Percentiles rank a stretch among this genome's conserved stretches.
These are phyloP conservation scores for Mobula birostris DNA, from an alignment of 2,113 vertebrate genomes.

Conservation along the genomic window DNA sequence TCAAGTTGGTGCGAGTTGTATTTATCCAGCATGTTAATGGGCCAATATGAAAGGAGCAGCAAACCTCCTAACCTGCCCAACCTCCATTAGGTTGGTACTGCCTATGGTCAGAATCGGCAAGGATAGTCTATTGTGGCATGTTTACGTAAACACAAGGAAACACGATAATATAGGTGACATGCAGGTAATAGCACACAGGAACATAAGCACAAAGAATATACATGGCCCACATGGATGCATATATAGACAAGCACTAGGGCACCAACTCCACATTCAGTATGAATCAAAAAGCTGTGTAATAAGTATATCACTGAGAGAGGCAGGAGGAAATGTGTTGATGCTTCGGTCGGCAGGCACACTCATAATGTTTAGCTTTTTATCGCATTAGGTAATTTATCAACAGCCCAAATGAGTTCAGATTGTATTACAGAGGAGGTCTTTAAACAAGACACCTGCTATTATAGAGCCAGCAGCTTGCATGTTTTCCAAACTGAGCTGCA, in stretches of 20 bases:
- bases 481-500: slow-evolving; percentile 17
- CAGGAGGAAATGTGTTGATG: no score
- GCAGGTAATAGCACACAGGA: no score
- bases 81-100: not conserved
- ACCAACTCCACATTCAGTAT: not conserved
- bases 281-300: not conserved
- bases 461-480: not conserved
- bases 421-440: not conserved
- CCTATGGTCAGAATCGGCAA: not conserved
- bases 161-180: not conserved
- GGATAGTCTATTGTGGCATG: not conserved
- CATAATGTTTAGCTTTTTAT: slow-evolving; percentile 14
- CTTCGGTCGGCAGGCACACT: not conserved
- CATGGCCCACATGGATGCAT: no score
- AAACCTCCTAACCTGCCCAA: not conserved
- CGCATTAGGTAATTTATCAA: slow-evolving; percentile 32
- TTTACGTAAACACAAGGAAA: no score
- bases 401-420: slow-evolving; percentile 11
- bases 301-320: not conserved
- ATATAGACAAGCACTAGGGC: not conserved
- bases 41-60: not conserved
- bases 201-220: no score
- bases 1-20: not conserved
- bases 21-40: not conserved
- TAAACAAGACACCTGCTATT: slow-evolving; percentile 19